Percentiles rank a stretch among this genome's conserved stretches.
Evolutionary conservation across 2,113 vertebrate species (phyloP).

Genomic region (Gymnocephalus cernua): DNA sequence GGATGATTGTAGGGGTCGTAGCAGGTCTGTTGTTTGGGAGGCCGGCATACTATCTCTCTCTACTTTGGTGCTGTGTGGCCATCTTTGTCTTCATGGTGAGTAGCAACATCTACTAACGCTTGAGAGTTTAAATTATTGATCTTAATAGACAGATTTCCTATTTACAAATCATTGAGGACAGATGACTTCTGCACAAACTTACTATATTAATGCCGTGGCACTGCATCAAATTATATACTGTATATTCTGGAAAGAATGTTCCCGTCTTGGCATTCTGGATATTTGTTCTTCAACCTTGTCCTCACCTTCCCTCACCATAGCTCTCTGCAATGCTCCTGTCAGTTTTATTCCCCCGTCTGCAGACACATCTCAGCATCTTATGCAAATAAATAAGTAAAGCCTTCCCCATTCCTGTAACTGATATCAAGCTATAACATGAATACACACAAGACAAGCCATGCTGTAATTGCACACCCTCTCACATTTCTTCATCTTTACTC

Average conservation of each 20-base stretch:
- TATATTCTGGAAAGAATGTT: background rate
- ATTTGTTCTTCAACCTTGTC: background rate
- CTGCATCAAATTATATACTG: background rate
- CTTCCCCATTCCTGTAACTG: background rate
- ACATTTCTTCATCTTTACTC: background rate
- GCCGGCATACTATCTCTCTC: conserved; percentile 87
- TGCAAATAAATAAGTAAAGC: background rate
- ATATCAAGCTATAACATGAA: background rate
- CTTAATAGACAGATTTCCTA: background rate
- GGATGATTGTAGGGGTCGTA: conserved; percentile 91
- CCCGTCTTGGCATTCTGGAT: background rate
- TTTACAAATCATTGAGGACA: background rate
- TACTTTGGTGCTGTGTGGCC: conserved; percentile 91
- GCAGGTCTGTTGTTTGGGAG: conserved; percentile 91
- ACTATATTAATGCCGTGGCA: background rate
- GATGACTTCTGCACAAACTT: background rate
- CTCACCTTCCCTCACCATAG: background rate
- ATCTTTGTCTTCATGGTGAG: conserved; percentile 92
- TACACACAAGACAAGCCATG: background rate
- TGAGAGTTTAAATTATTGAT: background rate
- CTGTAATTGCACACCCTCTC: background rate
- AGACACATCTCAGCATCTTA: background rate
- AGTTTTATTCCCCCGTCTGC: background rate
- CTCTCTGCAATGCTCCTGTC: background rate
- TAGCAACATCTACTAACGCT: background rate